Percentiles rank a stretch among this genome's conserved stretches.
Evolutionary conservation across 2,888 invertebrate species (phyloP).

Genomic region (Drosophila neonasuta): DNA sequence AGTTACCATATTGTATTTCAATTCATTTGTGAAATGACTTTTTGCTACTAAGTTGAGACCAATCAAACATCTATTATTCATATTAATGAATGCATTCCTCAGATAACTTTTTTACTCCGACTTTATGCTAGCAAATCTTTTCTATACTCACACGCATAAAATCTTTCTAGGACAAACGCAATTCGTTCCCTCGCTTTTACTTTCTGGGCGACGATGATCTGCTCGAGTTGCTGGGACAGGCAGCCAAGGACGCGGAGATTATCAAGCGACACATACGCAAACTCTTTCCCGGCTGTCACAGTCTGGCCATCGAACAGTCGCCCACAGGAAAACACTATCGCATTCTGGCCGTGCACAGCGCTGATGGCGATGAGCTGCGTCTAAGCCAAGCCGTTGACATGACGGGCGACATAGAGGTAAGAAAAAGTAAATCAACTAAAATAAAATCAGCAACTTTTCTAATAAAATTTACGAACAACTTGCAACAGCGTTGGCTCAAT

Average conservation of each 20-base stretch:
- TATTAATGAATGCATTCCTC: no score
- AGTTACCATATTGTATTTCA: no score
- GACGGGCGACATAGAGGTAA: constrained; percentile 80
- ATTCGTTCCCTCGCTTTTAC: constrained; percentile 96
- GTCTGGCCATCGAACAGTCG: constrained; percentile 85
- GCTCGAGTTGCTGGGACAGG: constrained; percentile 96
- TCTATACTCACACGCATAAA: background rate
- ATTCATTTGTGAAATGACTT: no score
- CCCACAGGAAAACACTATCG: constrained; percentile 58
- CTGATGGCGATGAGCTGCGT: constrained; percentile 80
- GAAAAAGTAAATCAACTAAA: background rate
- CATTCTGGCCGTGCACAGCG: constrained; percentile 83
- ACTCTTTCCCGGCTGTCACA: constrained; percentile 94
- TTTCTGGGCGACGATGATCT: constrained; percentile 99
- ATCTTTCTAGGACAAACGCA: constrained; percentile 90
- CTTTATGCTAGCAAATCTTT: no score
- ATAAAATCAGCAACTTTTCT: background rate
- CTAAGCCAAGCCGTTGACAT: constrained; percentile 77
- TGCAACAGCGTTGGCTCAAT: constrained; percentile 79
- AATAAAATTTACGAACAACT: background rate
- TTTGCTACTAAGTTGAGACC: no score
- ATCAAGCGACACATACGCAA: constrained; percentile 98
- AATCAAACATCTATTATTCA: no score
- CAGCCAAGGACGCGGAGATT: constrained; percentile 90
- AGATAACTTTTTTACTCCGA: no score